Base-by-base conservation (phyloP, 2,888 invertebrate species). In the Stenotaenia linearis region DNA sequence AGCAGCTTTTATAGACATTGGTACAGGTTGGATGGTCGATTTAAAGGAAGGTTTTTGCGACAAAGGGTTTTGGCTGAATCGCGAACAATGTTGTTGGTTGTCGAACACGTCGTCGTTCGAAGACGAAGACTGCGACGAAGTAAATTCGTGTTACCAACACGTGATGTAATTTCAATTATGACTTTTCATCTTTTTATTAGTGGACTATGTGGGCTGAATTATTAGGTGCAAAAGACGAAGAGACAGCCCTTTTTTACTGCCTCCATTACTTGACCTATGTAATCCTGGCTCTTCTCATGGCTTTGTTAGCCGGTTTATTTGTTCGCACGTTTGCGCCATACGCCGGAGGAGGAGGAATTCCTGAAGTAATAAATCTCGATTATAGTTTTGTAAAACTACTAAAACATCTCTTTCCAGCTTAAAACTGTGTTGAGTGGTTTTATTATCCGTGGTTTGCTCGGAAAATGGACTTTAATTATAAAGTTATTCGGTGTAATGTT, bases 251-350 rank as follows among this genome's bases (percentile, higher is more conserved):
- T 91, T 96, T 84, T 92, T 92, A 0, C 91, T 92, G 83, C 89
- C 91, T 15, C 90, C 94, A 95, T 80, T 99, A 98, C 86, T 88
- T 98, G 83, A 93, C 96, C 88, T 99, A 97, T 88, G 93, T 98
- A 80, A 88, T 93, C 80, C 98, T 97, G 97, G 97, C 97, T n/a
- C 89, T 98, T 79, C 86, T 95, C 2, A 97, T 99, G 87, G 96
- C 97, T n/a, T 92, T 95, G 0, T 89, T 98, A 7, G 96, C 97
- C 56, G 98, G 97, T 12, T 93, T 95, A 10, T 89, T 99, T 82
- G 98, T 98, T 78, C 89, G 96, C 82, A 96, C 98, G 92, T 99
- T 99, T 89, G 98, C 98, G 0, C 99, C 98, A 0, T 99, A 99
- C 86, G 99, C 99, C 0, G 98, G 98, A 86, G 99, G 98, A 15